Conservation (phyloP, 2,797 vertebrate species). For the Chiropotes sagulatus region DNA sequence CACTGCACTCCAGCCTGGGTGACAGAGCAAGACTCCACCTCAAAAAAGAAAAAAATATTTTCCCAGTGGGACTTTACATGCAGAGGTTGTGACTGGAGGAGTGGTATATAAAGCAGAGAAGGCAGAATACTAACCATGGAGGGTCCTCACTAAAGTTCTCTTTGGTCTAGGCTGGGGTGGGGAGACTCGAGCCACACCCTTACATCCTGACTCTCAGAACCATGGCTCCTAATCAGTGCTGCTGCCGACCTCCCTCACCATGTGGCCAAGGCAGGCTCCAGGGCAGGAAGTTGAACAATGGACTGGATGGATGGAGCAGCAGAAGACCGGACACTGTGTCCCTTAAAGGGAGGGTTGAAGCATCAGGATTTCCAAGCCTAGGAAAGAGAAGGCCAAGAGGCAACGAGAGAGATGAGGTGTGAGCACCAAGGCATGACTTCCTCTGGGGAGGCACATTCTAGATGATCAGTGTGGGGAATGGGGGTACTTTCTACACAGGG, state of each 20-base stretch:
- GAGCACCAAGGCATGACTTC: accelerated
- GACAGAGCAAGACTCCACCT: background rate
- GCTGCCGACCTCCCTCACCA: background rate
- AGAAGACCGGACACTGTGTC: background rate
- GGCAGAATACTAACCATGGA: accelerated
- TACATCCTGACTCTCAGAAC: background rate
- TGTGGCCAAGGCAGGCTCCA: background rate
- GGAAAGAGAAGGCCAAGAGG: background rate
- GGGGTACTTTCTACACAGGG: too few species aligned
- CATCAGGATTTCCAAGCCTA: background rate
- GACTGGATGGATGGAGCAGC: too few species aligned
- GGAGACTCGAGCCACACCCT: background rate
- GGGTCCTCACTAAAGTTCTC: background rate
- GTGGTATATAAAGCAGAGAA: background rate
- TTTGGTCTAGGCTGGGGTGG: background rate
- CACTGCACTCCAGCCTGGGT: background rate
- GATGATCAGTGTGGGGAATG: too few species aligned
- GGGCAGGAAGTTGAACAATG: accelerated
- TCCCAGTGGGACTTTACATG: background rate
- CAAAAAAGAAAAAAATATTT: background rate
- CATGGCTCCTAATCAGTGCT: background rate
- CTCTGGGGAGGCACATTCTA: background rate
- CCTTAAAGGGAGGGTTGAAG: background rate
- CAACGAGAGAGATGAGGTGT: background rate
- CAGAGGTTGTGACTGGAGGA: background rate